Percentiles rank a stretch among this genome's conserved stretches.
These are phyloP conservation scores for Anabas testudineus DNA, from an alignment of 2,797 vertebrate genomes.

Conservation along the genomic window DNA sequence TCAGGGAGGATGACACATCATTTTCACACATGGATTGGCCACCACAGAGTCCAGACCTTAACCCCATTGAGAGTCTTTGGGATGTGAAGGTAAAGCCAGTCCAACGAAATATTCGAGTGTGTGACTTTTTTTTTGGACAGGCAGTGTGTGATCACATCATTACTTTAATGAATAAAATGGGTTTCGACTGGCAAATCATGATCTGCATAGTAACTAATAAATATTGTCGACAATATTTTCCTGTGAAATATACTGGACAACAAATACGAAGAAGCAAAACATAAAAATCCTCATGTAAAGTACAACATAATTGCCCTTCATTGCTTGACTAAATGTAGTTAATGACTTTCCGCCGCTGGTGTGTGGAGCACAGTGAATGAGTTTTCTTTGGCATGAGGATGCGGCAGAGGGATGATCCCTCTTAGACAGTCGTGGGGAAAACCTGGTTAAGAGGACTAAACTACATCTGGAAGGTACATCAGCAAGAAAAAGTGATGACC, in stretches of 20 bases:
- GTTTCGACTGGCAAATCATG: background rate
- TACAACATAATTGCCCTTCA: background rate
- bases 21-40: too few species aligned
- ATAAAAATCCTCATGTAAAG: background rate
- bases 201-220: background rate
- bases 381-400: background rate
- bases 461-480: constrained; percentile 31
- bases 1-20: too few species aligned
- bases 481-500: constrained; percentile 29
- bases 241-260: background rate
- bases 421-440: constrained; percentile 25
- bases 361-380: background rate
- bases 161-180: too few species aligned
- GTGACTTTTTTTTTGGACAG: too few species aligned
- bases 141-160: too few species aligned
- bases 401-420: constrained; percentile 38
- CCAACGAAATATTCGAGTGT: too few species aligned
- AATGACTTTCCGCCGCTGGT: background rate
- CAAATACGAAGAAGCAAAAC: background rate
- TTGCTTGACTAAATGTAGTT: background rate
- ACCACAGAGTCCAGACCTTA: too few species aligned
- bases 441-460: constrained; percentile 22
- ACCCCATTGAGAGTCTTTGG: too few species aligned
- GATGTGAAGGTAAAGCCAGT: too few species aligned
- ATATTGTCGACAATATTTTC: background rate